Conservation (phyloP, 2,797 vertebrate genomes). For the Sarcoramphus papa region DNA sequence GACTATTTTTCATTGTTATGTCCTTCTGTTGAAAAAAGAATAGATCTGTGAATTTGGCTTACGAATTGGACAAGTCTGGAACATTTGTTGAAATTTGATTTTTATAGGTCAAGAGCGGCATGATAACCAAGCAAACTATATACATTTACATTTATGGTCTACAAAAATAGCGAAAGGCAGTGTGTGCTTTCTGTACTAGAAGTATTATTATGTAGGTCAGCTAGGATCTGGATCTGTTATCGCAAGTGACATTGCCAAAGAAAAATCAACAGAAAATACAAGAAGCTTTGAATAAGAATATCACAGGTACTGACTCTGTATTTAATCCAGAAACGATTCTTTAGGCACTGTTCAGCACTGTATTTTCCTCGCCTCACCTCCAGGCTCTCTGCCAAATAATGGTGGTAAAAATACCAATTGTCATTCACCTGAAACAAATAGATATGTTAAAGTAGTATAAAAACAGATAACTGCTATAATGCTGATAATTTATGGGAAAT, state of each 20-base stretch:
- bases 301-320: not conserved
- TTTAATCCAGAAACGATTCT: not conserved
- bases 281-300: not conserved
- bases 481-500: not conserved
- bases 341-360: not conserved
- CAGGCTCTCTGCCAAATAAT: not conserved
- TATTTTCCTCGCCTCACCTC: not conserved
- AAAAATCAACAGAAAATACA: not conserved
- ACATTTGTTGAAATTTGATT: not conserved
- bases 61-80: not conserved
- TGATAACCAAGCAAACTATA: not conserved
- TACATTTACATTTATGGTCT: not conserved
- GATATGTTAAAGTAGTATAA: not conserved
- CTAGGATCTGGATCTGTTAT: not conserved
- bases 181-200: not conserved
- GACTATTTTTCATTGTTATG: not conserved
- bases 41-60: not conserved
- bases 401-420: not conserved
- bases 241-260: not conserved
- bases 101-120: not conserved
- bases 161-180: not conserved
- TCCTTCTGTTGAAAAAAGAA: not conserved
- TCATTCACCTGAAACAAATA: not conserved
- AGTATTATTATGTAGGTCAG: slow-evolving; percentile 11
- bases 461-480: not conserved